Percentiles rank a stretch among this genome's conserved stretches.
These are phyloP conservation scores for Oncorhynchus kisutch DNA, from an alignment of 2,113 vertebrate species.

Conservation along the genomic window DNA sequence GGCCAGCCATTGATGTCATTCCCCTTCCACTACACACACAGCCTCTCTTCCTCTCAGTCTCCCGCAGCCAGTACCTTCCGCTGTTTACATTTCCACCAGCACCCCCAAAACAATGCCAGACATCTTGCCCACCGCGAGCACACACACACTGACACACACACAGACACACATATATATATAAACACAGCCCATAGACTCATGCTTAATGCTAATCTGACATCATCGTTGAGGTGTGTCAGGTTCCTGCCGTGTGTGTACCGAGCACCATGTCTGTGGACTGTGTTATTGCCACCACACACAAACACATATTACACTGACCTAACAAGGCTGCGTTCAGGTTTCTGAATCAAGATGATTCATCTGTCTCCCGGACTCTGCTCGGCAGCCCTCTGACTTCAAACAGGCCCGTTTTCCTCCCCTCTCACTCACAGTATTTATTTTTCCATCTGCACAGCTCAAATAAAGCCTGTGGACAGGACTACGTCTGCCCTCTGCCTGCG, in stretches of 20 bases:
- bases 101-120: slow-evolving; percentile 73
- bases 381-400: slow-evolving; percentile 59
- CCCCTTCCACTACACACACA: slow-evolving; percentile 25
- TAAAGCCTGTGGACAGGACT: slow-evolving; percentile 45
- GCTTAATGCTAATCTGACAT: slow-evolving; percentile 77
- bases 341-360: slow-evolving; percentile 69
- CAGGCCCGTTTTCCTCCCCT: slow-evolving; percentile 49
- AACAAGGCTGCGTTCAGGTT: slow-evolving; percentile 68
- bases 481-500: slow-evolving; percentile 29
- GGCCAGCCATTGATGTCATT: slow-evolving; percentile 70
- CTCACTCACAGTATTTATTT: slow-evolving; percentile 66
- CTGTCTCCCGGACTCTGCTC: slow-evolving; percentile 50
- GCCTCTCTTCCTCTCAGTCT: slow-evolving; percentile 49
- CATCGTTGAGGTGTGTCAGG: slow-evolving; percentile 61
- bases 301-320: slow-evolving; percentile 63
- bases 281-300: slow-evolving; percentile 69
- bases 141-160: slow-evolving; percentile 27
- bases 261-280: slow-evolving; percentile 50
- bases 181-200: slow-evolving; percentile 47
- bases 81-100: slow-evolving; percentile 70
- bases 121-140: slow-evolving; percentile 53
- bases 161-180: slow-evolving; percentile 24
- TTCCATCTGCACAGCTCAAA: slow-evolving; percentile 60
- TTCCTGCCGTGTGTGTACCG: slow-evolving; percentile 49
- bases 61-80: slow-evolving; percentile 65